phyloP scores from a whole-genome alignment of 37 sponge, comb jelly and placozoan genomes.

The Eunapius fragilis region DNA sequence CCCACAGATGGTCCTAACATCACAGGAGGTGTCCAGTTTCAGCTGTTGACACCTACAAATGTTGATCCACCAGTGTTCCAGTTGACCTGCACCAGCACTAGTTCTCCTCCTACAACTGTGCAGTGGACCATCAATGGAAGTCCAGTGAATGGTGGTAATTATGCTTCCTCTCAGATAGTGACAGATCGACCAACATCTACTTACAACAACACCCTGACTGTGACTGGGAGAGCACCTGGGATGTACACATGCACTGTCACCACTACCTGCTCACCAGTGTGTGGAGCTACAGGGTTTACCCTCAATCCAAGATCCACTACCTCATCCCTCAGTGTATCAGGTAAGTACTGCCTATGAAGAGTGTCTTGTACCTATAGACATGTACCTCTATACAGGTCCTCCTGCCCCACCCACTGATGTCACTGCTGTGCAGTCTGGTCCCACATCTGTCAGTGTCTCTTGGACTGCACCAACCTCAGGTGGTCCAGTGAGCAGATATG shows the following conservation, averaged over 20 bases:
- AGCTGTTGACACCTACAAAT: not conserved
- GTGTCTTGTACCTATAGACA: too few relatives aligned
- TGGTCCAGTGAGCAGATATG: too few relatives aligned
- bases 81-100: not conserved
- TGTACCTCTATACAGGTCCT: too few relatives aligned
- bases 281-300: not conserved
- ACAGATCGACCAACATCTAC: not conserved
- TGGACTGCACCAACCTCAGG: too few relatives aligned
- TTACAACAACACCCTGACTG: not conserved
- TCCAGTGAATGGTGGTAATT: not conserved
- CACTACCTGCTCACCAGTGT: not conserved
- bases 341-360: too few relatives aligned
- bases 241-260: slow-evolving; percentile 20
- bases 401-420: too few relatives aligned
- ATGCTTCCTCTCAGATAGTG: slow-evolving; percentile 1
- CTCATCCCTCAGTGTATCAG: too few relatives aligned
- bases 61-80: slow-evolving; percentile 2
- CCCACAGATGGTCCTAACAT: slow-evolving; percentile 16
- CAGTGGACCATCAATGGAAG: slow-evolving; percentile 20
- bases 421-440: too few relatives aligned
- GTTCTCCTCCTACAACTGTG: slow-evolving; percentile 8
- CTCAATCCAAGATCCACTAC: not conserved
- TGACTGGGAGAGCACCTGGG: slow-evolving; percentile 6
- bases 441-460: too few relatives aligned
- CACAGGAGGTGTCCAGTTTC: not conserved